Evolutionary conservation across 2,888 invertebrate species (phyloP).

Genomic region (Rhagophthalmus giganteus): DNA sequence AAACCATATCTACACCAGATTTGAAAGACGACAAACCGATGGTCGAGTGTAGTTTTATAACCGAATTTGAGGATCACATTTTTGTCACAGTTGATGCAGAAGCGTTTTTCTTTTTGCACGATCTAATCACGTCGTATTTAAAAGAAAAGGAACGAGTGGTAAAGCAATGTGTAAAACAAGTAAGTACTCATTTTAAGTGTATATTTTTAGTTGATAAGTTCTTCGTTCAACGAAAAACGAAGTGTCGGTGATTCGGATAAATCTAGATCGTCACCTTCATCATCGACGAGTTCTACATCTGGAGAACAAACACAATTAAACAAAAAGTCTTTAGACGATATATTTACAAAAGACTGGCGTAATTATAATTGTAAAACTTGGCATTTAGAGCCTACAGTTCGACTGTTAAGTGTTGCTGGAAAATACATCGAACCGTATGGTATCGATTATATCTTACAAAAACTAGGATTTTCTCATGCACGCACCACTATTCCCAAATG

Average conservation of each 20-base stretch:
- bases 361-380: conserved; percentile 92
- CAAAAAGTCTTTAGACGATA: conserved; percentile 59
- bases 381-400: conserved; percentile 93
- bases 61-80: conserved; percentile 98
- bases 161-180: conserved; percentile 23
- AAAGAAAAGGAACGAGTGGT: conserved; percentile 89
- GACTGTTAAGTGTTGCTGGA: conserved; percentile 65
- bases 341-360: conserved; percentile 82
- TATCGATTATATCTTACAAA: conserved; percentile 96
- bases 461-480: conserved; percentile 96
- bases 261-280: conserved; percentile 35
- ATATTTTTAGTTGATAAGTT: conserved; percentile 17
- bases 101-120: conserved; percentile 96
- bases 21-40: conserved; percentile 76
- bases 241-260: conserved; percentile 34
- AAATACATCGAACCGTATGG: conserved; percentile 98
- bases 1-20: conserved; percentile 73
- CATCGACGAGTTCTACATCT: conserved; percentile 31
- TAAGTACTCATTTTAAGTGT: background rate
- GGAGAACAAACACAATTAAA: conserved; percentile 34
- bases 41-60: conserved; percentile 96
- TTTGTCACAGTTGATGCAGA: conserved; percentile 98
- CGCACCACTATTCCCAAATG: conserved; percentile 98
- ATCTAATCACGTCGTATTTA: conserved; percentile 93
- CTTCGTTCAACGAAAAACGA: conserved; percentile 18